Base-by-base conservation (phyloP, 2,113 vertebrate species). In the Dendropsophus ebraccatus region DNA sequence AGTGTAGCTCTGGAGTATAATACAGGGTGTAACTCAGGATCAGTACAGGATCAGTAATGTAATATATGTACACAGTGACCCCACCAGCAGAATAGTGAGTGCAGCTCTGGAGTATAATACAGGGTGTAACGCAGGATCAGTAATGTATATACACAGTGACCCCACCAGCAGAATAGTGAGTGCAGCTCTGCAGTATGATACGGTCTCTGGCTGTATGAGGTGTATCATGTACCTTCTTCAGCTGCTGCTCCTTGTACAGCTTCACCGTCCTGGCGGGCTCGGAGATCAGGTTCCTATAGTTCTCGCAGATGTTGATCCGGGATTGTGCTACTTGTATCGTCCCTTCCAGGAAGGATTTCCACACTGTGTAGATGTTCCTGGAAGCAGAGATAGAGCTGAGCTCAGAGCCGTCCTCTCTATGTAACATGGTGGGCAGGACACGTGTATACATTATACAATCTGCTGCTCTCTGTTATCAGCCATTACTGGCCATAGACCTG, bases 281-380 rank as follows among this genome's bases (percentile, higher is more conserved):
- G 0, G 96, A 97, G 90, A 99, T 96, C 84, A 99, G 93, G 85
- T 95, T 97, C 91, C 96, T 99, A 90, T 99, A 99, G 92, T 98
- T 98, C 88, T 99, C 97, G 45, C 96, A 98, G 89, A 98, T 96
- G 60, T 96, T 99, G 90, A 99, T 96, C 76, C 97, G 95, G 73
- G 97, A 97, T 41, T 99, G 97, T 87, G 97, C 97, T 91, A 98
- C 97, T 89, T 99, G 97, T 91, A 98, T 93, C 0, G 97, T 97
- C 88, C 97, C 97, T 91, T 99, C 97, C 19, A 99, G 90, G 91
- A 97, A 97, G 0, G 98, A 96, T 90, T 97, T 96, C 97, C 98
- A 99, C 79, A 99, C 97, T 1, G 96, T 96, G 84, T 97, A 98
- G 91, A 99, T 96, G 90, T 97, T 99, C 92, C 97, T 99, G 69